Evolutionary conservation across 92 coral and sea anemone species (phyloP).

Genomic region (Zoanthus gigantus): DNA sequence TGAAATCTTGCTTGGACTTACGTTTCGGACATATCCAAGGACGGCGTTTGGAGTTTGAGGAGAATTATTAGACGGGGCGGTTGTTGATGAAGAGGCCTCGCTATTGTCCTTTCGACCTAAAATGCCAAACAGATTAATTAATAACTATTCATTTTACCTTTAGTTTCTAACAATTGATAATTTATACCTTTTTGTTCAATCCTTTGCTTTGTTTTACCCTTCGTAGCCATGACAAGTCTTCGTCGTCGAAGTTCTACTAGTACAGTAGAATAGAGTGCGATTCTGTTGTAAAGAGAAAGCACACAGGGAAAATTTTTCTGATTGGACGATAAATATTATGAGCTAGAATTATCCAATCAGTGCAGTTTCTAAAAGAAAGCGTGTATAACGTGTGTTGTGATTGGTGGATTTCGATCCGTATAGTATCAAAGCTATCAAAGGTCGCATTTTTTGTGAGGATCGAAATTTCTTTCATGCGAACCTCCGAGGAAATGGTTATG

Average conservation of each 20-base stretch:
- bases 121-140: conserved; percentile 39
- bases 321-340: conserved; percentile 30
- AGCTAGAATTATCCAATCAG: conserved; percentile 35
- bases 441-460: conserved; percentile 42
- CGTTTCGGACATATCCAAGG: conserved; percentile 54
- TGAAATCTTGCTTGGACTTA: conserved; percentile 39
- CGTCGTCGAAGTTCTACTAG: conserved; percentile 44
- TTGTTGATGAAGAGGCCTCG: conserved; percentile 44
- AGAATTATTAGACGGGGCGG: conserved; percentile 44
- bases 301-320: conserved; percentile 41
- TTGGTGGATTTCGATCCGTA: conserved; percentile 42
- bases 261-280: conserved; percentile 43
- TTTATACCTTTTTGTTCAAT: conserved; percentile 37
- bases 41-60: conserved; percentile 43
- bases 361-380: conserved; percentile 39
- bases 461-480: conserved; percentile 41
- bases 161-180: conserved; percentile 39
- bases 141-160: conserved; percentile 37
- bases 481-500: conserved; percentile 40
- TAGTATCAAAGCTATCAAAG: conserved; percentile 41
- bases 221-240: conserved; percentile 43
- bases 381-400: conserved; percentile 39
- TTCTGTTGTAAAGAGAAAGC: conserved; percentile 41
- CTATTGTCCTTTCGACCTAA: conserved; percentile 40
- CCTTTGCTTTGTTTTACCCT: conserved; percentile 37